Conservation (phyloP, 2,797 vertebrate genomes). For the Podargus strigoides region DNA sequence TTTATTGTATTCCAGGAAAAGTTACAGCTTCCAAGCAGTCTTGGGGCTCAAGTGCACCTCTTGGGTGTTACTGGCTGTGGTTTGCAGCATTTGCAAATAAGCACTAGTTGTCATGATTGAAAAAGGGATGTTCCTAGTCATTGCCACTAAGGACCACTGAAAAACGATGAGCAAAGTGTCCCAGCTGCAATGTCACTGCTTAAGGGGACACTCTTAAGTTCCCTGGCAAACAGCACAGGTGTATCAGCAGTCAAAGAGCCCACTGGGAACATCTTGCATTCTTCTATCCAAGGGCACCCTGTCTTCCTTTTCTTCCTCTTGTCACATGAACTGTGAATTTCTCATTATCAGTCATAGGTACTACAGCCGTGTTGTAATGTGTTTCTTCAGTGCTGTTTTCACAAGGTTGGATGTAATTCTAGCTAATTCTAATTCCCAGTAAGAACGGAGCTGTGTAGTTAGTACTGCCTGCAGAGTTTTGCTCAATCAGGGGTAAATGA, state of each 20-base stretch:
- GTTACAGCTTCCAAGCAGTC: background rate
- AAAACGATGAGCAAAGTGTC: too few relatives aligned
- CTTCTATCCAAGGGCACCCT: background rate
- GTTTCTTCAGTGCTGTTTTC: background rate
- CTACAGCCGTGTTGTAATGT: background rate
- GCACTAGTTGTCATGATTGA: too few relatives aligned
- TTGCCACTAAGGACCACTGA: too few relatives aligned
- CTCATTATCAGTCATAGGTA: rapidly evolving
- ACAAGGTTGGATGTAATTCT: background rate
- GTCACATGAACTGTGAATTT: background rate
- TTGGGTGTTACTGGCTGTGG: too few relatives aligned
- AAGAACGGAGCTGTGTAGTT: background rate
- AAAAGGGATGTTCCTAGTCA: too few relatives aligned
- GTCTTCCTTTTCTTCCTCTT: background rate
- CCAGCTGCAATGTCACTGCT: too few relatives aligned
- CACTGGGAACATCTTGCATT: too few relatives aligned
- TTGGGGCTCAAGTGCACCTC: background rate
- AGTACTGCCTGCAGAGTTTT: background rate
- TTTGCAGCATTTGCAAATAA: too few relatives aligned
- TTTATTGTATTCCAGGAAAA: background rate
- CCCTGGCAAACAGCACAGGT: too few relatives aligned
- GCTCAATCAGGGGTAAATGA: background rate
- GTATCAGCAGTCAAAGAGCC: too few relatives aligned
- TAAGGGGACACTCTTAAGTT: too few relatives aligned
- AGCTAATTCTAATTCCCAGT: background rate